A percentile compares a stretch with the other conserved stretches of the same genome.
Conservation (phyloP, 1,140 invertebrate species). For the Leguminivora glycinivorella region DNA sequence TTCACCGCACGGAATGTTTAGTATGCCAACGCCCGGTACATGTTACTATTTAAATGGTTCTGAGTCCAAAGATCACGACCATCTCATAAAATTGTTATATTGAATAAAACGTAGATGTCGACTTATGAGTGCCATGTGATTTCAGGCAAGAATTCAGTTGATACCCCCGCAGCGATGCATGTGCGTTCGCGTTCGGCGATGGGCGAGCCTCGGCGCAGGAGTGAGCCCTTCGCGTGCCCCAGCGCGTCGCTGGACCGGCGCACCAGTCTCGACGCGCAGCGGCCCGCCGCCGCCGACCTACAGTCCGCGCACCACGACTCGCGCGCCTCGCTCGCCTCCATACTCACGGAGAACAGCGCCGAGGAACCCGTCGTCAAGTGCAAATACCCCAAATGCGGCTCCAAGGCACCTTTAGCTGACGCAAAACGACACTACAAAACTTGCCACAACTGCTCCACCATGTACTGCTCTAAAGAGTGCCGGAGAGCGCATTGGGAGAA, state of each 20-base stretch:
- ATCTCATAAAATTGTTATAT: neutral
- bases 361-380: conserved; percentile 83
- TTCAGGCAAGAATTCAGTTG: conserved; percentile 78
- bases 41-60: conserved; percentile 53
- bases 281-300: conserved; percentile 53
- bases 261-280: conserved; percentile 62
- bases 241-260: conserved; percentile 60
- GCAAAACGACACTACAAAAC: conserved; percentile 89
- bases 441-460: conserved; percentile 96
- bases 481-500: conserved; percentile 93
- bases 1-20: neutral
- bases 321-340: conserved; percentile 66
- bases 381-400: conserved; percentile 87
- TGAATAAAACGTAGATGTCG: neutral
- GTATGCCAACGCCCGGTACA: conserved; percentile 26
- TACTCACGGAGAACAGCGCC: conserved; percentile 74
- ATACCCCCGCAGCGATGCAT: conserved; percentile 67
- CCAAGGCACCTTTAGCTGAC: conserved; percentile 82
- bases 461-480: conserved; percentile 91
- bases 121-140: conserved; percentile 30
- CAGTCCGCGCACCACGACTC: conserved; percentile 67
- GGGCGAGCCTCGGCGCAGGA: conserved; percentile 65
- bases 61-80: conserved; percentile 46
- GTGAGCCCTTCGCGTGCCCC: conserved; percentile 68
- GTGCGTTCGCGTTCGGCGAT: conserved; percentile 61